A percentile compares a stretch with the other conserved stretches of the same genome.
Evolutionary conservation across 2,113 vertebrate genomes (phyloP).

Genomic region (Dicaeum eximium): DNA sequence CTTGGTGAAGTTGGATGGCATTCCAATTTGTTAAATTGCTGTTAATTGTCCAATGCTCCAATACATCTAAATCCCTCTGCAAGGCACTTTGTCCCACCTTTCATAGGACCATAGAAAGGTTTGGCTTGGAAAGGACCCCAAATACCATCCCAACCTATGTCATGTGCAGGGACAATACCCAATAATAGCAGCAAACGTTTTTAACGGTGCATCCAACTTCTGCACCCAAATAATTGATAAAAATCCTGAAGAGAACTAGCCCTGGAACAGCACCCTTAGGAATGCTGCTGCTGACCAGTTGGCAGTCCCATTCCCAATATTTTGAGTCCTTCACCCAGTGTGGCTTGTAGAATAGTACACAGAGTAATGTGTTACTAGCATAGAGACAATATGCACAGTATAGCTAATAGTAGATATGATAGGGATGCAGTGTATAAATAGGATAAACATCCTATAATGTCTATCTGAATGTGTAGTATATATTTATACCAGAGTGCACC

Average conservation of each 20-base stretch:
- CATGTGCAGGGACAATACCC: background rate
- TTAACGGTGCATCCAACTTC: background rate
- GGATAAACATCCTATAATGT: background rate
- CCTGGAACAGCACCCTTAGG: background rate
- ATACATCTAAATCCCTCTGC: background rate
- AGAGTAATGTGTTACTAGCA: background rate
- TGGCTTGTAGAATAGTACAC: background rate
- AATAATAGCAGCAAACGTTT: background rate
- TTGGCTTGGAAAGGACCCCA: background rate
- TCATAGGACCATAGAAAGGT: fast-evolving
- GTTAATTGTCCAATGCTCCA: background rate
- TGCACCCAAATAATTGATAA: background rate
- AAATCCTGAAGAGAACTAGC: background rate
- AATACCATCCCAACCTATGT: background rate
- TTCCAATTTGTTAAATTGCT: background rate
- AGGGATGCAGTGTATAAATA: background rate
- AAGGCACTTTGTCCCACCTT: background rate
- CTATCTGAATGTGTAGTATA: background rate
- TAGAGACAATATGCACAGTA: background rate
- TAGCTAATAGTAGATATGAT: background rate
- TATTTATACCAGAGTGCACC: background rate
- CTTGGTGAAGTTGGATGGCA: background rate
- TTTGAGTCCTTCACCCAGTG: background rate
- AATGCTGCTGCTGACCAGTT: background rate
- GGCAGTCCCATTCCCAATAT: background rate